phyloP scores from a whole-genome alignment of 2,888 invertebrate species.

The Andrena camellia region DNA sequence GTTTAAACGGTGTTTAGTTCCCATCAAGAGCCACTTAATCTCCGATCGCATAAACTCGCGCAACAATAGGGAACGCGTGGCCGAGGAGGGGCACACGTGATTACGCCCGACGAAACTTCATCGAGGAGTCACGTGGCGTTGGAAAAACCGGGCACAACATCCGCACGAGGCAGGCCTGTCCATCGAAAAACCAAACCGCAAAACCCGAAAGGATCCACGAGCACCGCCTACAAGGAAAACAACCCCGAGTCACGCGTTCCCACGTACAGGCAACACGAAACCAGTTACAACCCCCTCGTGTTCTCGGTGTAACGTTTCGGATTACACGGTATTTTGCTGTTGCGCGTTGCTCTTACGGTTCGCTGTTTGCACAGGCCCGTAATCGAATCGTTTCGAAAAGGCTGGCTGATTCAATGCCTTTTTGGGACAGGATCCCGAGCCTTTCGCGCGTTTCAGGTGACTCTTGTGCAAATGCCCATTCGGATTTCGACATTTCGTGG shows the following conservation, averaged over 20 bases:
- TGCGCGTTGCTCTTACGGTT: constrained; percentile 23
- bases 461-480: too few species aligned
- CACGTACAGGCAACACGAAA: constrained; percentile 58
- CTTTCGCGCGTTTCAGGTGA: background rate
- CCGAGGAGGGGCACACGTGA: constrained; percentile 68
- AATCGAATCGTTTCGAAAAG: constrained; percentile 26
- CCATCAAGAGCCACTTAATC: constrained; percentile 83
- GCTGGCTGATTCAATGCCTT: constrained; percentile 2
- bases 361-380: constrained; percentile 20
- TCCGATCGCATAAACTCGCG: constrained; percentile 76
- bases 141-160: constrained; percentile 54
- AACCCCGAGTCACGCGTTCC: constrained; percentile 68
- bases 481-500: too few species aligned
- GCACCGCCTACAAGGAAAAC: constrained; percentile 71
- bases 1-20: constrained; percentile 78
- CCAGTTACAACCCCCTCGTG: constrained; percentile 52
- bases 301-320: constrained; percentile 58
- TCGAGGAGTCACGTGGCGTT: constrained; percentile 71
- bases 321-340: constrained; percentile 63
- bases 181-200: constrained; percentile 67
- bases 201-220: constrained; percentile 60
- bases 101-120: constrained; percentile 75
- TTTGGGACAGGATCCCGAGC: background rate
- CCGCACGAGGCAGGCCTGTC: constrained; percentile 25
- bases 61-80: constrained; percentile 71